Evolutionary conservation across 1,140 invertebrate species (phyloP).

Genomic region (Littorina saxatilis): DNA sequence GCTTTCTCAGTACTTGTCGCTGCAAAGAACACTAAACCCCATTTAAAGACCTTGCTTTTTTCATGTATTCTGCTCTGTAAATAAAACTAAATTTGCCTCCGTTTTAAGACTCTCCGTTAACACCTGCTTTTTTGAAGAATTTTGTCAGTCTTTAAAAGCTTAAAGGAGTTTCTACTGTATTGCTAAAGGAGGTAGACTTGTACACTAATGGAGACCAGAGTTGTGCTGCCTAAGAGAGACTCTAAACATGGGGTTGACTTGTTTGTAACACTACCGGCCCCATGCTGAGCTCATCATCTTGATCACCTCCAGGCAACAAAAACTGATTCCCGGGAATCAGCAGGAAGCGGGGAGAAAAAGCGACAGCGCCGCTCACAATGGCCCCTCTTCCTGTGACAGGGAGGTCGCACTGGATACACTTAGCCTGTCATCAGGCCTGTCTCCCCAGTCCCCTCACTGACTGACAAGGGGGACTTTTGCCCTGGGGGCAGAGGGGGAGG

Average conservation of each 20-base stretch:
- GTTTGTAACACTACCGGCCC: neutral
- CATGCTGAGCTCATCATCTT: neutral
- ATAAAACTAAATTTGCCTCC: too few relatives aligned
- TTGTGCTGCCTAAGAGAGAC: too few relatives aligned
- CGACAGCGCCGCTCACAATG: neutral
- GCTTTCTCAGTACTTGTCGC: too few relatives aligned
- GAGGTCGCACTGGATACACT: conserved; percentile 11
- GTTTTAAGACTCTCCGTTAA: too few relatives aligned
- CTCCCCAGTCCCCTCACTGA: neutral
- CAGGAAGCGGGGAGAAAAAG: conserved; percentile 12
- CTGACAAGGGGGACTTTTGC: neutral
- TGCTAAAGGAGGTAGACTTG: too few relatives aligned
- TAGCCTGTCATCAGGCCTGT: neutral
- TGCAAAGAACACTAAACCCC: too few relatives aligned
- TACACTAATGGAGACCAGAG: too few relatives aligned
- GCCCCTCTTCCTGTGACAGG: conserved; percentile 6
- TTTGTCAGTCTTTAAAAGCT: too few relatives aligned
- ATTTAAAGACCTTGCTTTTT: too few relatives aligned
- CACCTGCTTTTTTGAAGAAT: too few relatives aligned
- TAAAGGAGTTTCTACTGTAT: too few relatives aligned
- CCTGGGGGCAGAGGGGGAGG: neutral
- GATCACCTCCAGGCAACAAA: conserved; percentile 14
- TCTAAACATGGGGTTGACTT: conserved; percentile 18
- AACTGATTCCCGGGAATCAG: conserved; percentile 8
- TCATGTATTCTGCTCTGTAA: too few relatives aligned